A percentile compares a stretch with the other conserved stretches of the same genome.
Evolutionary conservation across 2,888 invertebrate genomes (phyloP).

Genomic region (Eupithecia insigniata): DNA sequence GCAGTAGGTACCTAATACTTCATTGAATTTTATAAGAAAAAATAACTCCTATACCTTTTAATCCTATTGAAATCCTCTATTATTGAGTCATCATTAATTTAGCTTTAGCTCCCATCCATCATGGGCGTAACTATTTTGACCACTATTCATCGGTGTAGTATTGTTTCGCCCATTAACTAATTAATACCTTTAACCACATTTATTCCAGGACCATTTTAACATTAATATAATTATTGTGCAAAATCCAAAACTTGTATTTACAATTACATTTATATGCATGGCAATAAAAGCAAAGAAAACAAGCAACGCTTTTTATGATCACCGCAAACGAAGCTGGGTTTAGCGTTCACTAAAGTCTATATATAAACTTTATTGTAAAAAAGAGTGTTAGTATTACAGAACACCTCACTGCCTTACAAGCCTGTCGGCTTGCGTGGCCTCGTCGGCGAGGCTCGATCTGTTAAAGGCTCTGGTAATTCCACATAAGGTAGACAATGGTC

Average conservation of each 20-base stretch:
- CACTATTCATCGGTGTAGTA: constrained; percentile 9
- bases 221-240: constrained; percentile 35
- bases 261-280: constrained; percentile 17
- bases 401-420: too few relatives aligned
- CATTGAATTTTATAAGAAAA: not conserved
- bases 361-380: not conserved
- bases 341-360: not conserved
- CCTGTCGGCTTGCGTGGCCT: too few relatives aligned
- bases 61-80: not conserved
- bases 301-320: constrained; percentile 7
- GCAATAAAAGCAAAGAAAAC: constrained; percentile 3
- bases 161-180: not conserved
- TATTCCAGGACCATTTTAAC: constrained; percentile 20
- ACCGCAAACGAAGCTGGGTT: constrained; percentile 20
- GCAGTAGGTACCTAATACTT: not conserved
- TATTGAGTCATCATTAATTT: constrained; percentile 1
- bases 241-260: constrained; percentile 33
- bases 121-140: constrained; percentile 13
- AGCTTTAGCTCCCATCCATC: not conserved
- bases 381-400: not conserved
- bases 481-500: not conserved
- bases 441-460: not conserved
- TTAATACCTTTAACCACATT: constrained; percentile 16
- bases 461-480: not conserved
- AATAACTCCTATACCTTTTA: not conserved